phyloP scores from a whole-genome alignment of 1,140 invertebrate genomes.

The Stegodyphus mimosarum region DNA sequence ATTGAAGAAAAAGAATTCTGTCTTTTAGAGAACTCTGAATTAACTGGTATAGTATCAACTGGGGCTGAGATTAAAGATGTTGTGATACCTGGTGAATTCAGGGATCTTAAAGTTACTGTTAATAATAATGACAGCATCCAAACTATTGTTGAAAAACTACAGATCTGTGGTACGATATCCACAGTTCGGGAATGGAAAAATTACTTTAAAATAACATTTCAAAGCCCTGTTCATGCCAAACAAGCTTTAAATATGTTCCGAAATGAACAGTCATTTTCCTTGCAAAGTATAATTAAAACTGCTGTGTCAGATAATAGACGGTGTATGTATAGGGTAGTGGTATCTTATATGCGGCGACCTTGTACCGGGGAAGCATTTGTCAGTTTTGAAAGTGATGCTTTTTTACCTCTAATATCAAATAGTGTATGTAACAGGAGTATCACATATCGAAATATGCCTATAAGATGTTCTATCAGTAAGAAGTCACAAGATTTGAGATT shows the following conservation, averaged over 20 bases:
- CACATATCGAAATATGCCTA: neutral
- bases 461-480: neutral
- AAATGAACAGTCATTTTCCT: slow-evolving; percentile 28
- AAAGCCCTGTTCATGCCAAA: slow-evolving; percentile 28
- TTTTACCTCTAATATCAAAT: neutral
- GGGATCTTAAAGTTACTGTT: slow-evolving; percentile 29
- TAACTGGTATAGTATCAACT: slow-evolving; percentile 31
- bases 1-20: slow-evolving; percentile 28
- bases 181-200: slow-evolving; percentile 35
- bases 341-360: slow-evolving; percentile 25
- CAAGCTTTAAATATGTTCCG: slow-evolving; percentile 19
- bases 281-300: slow-evolving; percentile 21
- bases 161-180: slow-evolving; percentile 31
- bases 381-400: neutral
- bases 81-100: slow-evolving; percentile 47
- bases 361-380: slow-evolving; percentile 35
- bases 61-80: slow-evolving; percentile 44
- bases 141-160: slow-evolving; percentile 28
- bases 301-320: neutral
- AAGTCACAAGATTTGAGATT: slow-evolving; percentile 35
- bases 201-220: slow-evolving; percentile 41
- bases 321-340: slow-evolving; percentile 28
- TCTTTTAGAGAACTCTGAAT: neutral
- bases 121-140: slow-evolving; percentile 5
- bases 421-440: neutral